phyloP scores from a whole-genome alignment of 2,113 vertebrate species.

The Menura novaehollandiae region DNA sequence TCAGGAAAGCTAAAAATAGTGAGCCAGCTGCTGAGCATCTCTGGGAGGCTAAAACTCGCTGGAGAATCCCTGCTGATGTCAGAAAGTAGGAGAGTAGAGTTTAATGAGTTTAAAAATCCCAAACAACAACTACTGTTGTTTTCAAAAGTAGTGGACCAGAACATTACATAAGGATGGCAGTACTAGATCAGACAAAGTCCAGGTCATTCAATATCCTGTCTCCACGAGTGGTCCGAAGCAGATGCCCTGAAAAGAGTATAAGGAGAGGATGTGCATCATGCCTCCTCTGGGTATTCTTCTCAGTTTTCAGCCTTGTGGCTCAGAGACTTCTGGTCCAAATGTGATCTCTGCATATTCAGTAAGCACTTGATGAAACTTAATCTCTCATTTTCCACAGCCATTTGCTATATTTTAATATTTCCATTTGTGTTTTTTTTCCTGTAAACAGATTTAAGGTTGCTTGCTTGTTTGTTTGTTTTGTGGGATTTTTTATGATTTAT shows the following conservation, averaged over 20 bases:
- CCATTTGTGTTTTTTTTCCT: not conserved
- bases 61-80: constrained; percentile 33
- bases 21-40: constrained; percentile 20
- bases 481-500: not conserved
- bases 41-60: not conserved
- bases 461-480: not conserved
- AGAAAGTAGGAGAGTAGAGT: not conserved
- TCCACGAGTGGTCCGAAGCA: not conserved
- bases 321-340: not conserved
- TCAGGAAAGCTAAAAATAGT: constrained; percentile 11
- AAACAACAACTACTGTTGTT: not conserved
- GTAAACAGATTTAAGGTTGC: not conserved
- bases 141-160: not conserved
- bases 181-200: not conserved
- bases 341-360: not conserved
- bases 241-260: not conserved
- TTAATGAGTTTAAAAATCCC: not conserved
- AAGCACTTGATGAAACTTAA: not conserved
- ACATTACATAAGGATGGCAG: not conserved
- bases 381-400: not conserved
- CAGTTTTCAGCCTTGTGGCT: not conserved
- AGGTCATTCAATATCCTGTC: not conserved
- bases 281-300: not conserved
- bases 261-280: not conserved
- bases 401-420: not conserved